A percentile compares a stretch with the other conserved stretches of the same genome.
phyloP scores from a whole-genome alignment of 2,888 invertebrate species.

The Athalia circularis region DNA sequence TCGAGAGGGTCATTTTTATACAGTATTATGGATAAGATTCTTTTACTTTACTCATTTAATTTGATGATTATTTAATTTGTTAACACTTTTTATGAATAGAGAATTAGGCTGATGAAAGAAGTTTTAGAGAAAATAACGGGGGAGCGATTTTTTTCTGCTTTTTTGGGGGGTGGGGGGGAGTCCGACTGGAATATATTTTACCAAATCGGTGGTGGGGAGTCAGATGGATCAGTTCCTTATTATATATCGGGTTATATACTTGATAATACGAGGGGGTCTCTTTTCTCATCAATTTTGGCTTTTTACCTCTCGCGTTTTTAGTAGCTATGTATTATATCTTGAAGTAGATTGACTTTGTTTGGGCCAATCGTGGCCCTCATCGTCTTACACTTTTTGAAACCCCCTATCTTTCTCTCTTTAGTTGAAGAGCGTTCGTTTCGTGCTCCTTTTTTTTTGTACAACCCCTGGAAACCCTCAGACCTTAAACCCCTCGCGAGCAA shows the following conservation, averaged over 20 bases:
- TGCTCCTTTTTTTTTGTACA: background rate
- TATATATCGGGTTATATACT: conserved; percentile 39
- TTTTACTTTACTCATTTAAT: too few species aligned
- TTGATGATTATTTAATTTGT: too few species aligned
- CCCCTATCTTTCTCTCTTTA: conserved; percentile 30
- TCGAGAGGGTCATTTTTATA: too few species aligned
- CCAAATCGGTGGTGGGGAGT: too few species aligned
- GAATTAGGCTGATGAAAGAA: too few species aligned
- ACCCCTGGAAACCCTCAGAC: background rate
- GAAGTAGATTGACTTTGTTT: conserved; percentile 40
- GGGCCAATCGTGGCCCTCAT: conserved; percentile 35
- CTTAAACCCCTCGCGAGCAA: conserved; percentile 1
- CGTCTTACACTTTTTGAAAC: conserved; percentile 26
- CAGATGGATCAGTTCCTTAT: conserved; percentile 37
- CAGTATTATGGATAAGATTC: too few species aligned
- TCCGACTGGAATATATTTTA: background rate
- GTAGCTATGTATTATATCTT: background rate
- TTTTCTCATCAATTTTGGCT: conserved; percentile 38
- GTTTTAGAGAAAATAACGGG: too few species aligned
- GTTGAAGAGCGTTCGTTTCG: background rate
- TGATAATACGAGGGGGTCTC: conserved; percentile 12
- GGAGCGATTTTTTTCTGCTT: background rate
- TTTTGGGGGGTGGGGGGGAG: conserved; percentile 1
- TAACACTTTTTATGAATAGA: too few species aligned
- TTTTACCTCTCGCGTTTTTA: conserved; percentile 28